Base-by-base conservation (phyloP, 2,888 invertebrate genomes). In the Panopea generosa region DNA sequence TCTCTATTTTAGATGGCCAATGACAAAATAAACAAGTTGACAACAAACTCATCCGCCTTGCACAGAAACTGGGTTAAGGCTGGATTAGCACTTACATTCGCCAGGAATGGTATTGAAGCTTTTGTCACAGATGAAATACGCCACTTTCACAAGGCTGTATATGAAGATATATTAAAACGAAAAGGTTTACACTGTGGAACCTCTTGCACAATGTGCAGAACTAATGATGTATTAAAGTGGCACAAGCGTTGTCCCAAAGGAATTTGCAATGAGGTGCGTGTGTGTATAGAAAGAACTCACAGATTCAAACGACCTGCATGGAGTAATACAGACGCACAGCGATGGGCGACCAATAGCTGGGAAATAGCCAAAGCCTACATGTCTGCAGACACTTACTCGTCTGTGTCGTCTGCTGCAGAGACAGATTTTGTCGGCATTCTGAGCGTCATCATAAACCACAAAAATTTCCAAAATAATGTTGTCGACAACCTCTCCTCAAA, bases 321-420 rank as follows among this genome's bases (percentile, higher is more conserved):
- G 38, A 40, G 40, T 11, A 57, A 57, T 20, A 57, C 57, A 1
- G 57, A 40, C n/a, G 43, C 43, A 9, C 38, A 29, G 3, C 33
- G 40, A 14, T 57, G 57, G 57, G 38, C 22, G 3, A 22, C 43
- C 14, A 24, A 22, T 57, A 24, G 11, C 2, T 57, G 40, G 40
- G 57, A 57, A 16, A 18, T 57, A 2, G 57, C 38, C 14, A 57
- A 57, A 43, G 38, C 40, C 40, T 57, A 20, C 26, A 43, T 57
- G 57, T 40, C 57, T 2, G 22, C 40, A 3, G 57, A 57, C 11
- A 40, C 40, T 16, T 57, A 57, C 24, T 7, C 11, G 7, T 1
- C 24, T 2, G 43, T 16, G 22, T 22, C 4, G 24, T 43, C 57
- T 9, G 40, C 22, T 16, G 43, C 40, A 43, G 57, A 43, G 43